These are phyloP conservation scores for Odontothrips loti DNA, from an alignment of 2,888 invertebrate genomes.

Conservation along the genomic window DNA sequence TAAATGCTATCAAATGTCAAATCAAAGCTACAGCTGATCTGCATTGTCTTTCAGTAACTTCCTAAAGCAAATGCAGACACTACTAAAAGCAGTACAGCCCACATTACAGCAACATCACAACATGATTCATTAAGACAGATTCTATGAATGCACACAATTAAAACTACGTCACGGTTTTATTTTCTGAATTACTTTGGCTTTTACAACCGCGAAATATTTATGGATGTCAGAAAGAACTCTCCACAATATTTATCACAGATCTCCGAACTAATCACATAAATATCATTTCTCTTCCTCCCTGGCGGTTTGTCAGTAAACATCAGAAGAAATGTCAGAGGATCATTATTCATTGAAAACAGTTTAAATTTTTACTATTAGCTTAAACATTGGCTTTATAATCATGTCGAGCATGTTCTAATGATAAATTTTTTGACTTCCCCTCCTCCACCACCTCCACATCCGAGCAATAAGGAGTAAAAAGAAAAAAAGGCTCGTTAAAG, in stretches of 20 bases:
- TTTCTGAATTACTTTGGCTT: slow-evolving; percentile 2
- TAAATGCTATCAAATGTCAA: neutral
- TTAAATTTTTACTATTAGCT: too few species aligned
- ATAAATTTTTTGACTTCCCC: neutral
- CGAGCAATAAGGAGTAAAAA: neutral
- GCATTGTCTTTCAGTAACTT: neutral
- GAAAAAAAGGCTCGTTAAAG: neutral
- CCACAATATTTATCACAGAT: neutral
- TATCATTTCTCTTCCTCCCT: too few species aligned
- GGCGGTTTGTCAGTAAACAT: too few species aligned
- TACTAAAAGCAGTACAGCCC: neutral
- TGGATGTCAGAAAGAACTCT: neutral
- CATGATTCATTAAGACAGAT: too few species aligned
- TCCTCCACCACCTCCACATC: neutral
- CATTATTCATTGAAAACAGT: neutral
- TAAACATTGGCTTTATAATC: too few species aligned
- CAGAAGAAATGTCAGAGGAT: neutral
- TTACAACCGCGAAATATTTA: neutral
- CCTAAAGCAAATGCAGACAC: neutral
- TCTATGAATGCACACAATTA: too few species aligned
- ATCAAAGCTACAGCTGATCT: neutral
- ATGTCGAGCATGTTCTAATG: neutral
- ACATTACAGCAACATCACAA: neutral
- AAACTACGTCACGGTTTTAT: neutral
- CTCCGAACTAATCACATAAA: neutral